These are phyloP conservation scores for Dasysyrphus albostriatus DNA, from an alignment of 2,888 invertebrate genomes.

Conservation along the genomic window DNA sequence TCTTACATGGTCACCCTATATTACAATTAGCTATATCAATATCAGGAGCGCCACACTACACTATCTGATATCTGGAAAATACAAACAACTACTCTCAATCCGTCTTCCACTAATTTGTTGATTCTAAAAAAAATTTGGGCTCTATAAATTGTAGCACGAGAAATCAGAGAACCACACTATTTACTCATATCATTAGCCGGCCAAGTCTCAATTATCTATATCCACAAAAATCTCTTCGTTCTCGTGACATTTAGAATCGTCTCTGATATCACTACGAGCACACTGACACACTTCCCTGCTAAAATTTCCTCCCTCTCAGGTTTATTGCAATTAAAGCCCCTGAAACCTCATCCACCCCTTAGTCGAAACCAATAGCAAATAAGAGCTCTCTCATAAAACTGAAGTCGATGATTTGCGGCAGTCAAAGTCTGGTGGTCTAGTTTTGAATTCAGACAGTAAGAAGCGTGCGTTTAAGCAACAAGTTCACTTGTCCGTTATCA, in stretches of 20 bases:
- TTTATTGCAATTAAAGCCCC: conserved; percentile 17
- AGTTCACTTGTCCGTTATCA: conserved; percentile 1
- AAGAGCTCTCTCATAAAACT: conserved; percentile 24
- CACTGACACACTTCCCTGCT: neutral
- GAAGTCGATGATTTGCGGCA: conserved; percentile 36
- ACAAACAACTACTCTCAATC: conserved; percentile 2
- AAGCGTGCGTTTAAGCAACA: conserved; percentile 23
- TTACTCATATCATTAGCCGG: conserved; percentile 39
- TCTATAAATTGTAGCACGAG: conserved; percentile 18
- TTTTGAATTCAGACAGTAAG: conserved; percentile 29
- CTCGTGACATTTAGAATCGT: neutral
- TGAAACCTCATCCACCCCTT: neutral
- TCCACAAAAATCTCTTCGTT: conserved; percentile 24
- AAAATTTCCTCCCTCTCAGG: neutral
- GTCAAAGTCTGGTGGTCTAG: conserved; percentile 48
- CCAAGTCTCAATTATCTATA: conserved; percentile 51
- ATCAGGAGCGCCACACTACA: too few relatives aligned
- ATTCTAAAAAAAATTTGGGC: conserved; percentile 20
- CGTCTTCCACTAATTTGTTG: conserved; percentile 22
- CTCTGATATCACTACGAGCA: neutral
- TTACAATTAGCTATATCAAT: too few relatives aligned
- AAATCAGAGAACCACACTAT: neutral
- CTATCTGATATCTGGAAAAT: too few relatives aligned
- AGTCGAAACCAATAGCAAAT: neutral
- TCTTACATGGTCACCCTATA: too few relatives aligned